These are phyloP conservation scores for Tenualosa ilisha DNA, from an alignment of 2,797 vertebrate species.

Conservation along the genomic window DNA sequence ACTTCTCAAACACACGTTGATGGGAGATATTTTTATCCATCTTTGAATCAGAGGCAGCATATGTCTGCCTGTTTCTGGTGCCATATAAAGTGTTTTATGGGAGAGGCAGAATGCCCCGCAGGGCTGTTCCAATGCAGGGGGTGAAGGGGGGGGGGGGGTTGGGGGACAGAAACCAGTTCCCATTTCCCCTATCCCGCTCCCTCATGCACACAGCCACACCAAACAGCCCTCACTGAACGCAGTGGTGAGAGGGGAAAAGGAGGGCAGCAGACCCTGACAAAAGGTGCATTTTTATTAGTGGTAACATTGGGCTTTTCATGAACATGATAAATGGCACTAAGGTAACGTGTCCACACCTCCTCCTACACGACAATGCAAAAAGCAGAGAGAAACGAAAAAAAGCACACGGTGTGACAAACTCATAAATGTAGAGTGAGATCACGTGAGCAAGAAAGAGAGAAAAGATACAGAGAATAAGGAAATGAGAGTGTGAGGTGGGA, in stretches of 20 bases:
- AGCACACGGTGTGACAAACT: background rate
- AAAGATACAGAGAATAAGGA: background rate
- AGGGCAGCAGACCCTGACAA: background rate
- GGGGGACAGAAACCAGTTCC: background rate
- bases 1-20: constrained; percentile 73
- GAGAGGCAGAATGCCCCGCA: constrained; percentile 63
- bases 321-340: background rate
- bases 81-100: constrained; percentile 70
- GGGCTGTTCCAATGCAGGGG: constrained; percentile 64
- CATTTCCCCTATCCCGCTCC: background rate
- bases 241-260: background rate
- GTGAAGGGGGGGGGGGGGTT: background rate
- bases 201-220: background rate
- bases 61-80: constrained; percentile 73
- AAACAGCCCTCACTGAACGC: background rate
- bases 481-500: background rate
- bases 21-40: constrained; percentile 73
- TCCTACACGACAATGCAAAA: background rate
- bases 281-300: background rate
- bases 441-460: background rate
- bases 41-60: constrained; percentile 75
- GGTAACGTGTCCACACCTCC: background rate
- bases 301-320: background rate
- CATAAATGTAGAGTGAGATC: background rate
- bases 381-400: constrained; percentile 13